Base-by-base conservation (phyloP, 2,888 invertebrate genomes). In the Amaurobius ferox region DNA sequence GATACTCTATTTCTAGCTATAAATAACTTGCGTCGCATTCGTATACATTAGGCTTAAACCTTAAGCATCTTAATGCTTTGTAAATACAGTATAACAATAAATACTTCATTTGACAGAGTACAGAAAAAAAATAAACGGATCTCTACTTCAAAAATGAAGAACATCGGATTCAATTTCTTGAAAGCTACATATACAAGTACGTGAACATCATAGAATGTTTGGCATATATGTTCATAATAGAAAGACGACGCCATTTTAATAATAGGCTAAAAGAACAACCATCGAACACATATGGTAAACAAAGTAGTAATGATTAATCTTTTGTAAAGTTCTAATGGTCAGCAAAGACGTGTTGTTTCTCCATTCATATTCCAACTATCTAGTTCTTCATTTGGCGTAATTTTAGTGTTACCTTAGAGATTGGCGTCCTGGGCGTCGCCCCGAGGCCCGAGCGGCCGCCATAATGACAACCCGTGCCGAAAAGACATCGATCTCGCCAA, bases 391-490 rank as follows among this genome's bases (percentile, higher is more conserved):
- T 85, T 85, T 85, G 83, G 83, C 83, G 83, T 85, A 85, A 85
- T 85, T 85, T 85, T 85, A 85, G 83, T 85, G 83, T 85, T 85
- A 85, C 83, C 83, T 85, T 85, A 85, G 78, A 77, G 83, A 85
- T 85, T 85, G 83, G 83, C 83, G 83, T 85, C 83, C 83, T 85
- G 83, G 83, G 83, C 83, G 83, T 85, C 83, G 83, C 77, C 83
- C 81, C 29, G 79, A 80, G 72, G 83, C 83, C 83, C 48, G 48
- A 77, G 77, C 77, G 72, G 83, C 83, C 83, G 83, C 83, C 83
- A 85, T 85, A 77, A 77, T 66, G 79, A 79, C 72, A 79, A 79
- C 44, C 72, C 72, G 79, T 72, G 72, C 77, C 67, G 77, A 77
- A 83, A 71, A 71, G 72, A 77, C 77, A 77, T 77, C 71, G 72